These are phyloP conservation scores for Takifugu flavidus DNA, from an alignment of 2,113 vertebrate species.

Conservation along the genomic window DNA sequence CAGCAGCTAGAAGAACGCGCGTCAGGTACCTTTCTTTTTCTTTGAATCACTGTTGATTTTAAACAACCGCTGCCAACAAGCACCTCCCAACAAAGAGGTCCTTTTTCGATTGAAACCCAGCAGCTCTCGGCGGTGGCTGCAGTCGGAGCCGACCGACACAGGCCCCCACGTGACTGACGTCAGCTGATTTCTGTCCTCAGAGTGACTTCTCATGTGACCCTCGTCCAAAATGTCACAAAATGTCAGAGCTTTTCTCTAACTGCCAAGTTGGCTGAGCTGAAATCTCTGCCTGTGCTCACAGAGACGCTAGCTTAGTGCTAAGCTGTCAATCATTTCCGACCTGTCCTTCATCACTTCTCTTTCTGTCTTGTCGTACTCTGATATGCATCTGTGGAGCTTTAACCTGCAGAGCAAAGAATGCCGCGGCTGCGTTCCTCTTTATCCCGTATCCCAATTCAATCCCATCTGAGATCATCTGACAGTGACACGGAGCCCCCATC, in stretches of 20 bases:
- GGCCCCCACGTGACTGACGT: too few species aligned
- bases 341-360: conserved; percentile 22
- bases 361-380: conserved; percentile 14
- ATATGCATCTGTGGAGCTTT: conserved; percentile 2
- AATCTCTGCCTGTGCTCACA: background rate
- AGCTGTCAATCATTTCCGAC: conserved; percentile 30
- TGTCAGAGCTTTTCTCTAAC: background rate
- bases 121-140: too few species aligned
- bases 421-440: background rate
- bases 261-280: conserved; percentile 12
- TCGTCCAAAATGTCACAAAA: background rate
- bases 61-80: too few species aligned
- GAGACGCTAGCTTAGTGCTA: conserved; percentile 16
- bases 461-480: too few species aligned
- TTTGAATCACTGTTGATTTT: too few species aligned
- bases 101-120: too few species aligned
- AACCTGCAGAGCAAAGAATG: conserved; percentile 4
- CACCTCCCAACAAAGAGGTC: too few species aligned
- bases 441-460: too few species aligned
- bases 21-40: too few species aligned
- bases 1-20: too few species aligned
- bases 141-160: too few species aligned
- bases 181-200: background rate
- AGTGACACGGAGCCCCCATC: too few species aligned
- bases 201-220: background rate